phyloP scores from a whole-genome alignment of 2,113 vertebrate genomes.

The Myodes glareolus region DNA sequence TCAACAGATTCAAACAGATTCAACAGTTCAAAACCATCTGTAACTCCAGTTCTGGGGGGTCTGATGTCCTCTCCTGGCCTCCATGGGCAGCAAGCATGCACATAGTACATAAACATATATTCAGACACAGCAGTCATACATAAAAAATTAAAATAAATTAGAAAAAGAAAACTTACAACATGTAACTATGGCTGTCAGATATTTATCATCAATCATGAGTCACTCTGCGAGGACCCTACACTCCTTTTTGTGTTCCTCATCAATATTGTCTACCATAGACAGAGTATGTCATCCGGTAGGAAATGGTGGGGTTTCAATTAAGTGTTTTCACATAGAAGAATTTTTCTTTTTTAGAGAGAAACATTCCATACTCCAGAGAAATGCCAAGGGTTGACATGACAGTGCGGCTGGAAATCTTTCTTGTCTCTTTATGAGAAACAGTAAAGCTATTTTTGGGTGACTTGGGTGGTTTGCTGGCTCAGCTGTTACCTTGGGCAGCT shows the following conservation, averaged over 20 bases:
- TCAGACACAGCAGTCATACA: neutral
- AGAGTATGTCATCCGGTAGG: neutral
- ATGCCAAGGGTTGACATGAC: neutral
- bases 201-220: neutral
- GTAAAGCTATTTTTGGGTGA: neutral
- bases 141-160: neutral
- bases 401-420: neutral
- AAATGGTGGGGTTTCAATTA: constrained; percentile 41
- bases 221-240: neutral
- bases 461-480: neutral
- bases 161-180: neutral
- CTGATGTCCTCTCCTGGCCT: neutral
- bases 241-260: neutral
- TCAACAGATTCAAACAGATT: no score
- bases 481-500: neutral
- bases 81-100: neutral
- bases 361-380: neutral
- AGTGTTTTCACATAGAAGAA: neutral
- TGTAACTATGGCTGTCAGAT: neutral
- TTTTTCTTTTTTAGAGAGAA: constrained; percentile 40
- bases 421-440: constrained; percentile 21
- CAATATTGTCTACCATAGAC: neutral
- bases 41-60: neutral
- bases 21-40: neutral
- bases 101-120: neutral